Evolutionary conservation across 2,888 invertebrate genomes (phyloP).

Genomic region (Megastigmus dorsalis): DNA sequence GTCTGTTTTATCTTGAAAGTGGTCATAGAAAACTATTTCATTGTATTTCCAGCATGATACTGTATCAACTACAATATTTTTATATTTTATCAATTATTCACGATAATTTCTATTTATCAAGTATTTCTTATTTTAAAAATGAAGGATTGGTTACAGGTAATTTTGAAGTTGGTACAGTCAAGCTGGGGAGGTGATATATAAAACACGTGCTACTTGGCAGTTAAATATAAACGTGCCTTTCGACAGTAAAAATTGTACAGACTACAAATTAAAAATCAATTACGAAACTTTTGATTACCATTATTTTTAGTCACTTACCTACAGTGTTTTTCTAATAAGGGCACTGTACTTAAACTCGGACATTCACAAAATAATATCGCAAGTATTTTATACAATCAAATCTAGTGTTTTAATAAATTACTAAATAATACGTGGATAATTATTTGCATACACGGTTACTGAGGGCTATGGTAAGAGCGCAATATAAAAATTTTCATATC

Average conservation of each 20-base stretch:
- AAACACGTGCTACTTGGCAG: background rate
- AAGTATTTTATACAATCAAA: slow-evolving; percentile 33
- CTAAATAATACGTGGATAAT: slow-evolving; percentile 43
- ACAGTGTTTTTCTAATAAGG: background rate
- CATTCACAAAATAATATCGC: slow-evolving; percentile 3
- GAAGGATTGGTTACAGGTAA: background rate
- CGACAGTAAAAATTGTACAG: too few species aligned
- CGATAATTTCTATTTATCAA: too few species aligned
- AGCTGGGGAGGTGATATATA: background rate
- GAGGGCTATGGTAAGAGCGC: slow-evolving; percentile 12
- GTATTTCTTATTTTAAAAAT: too few species aligned
- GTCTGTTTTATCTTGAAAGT: background rate
- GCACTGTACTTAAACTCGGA: too few species aligned
- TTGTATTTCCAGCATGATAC: background rate
- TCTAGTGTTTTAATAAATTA: slow-evolving; percentile 48
- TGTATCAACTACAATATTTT: background rate
- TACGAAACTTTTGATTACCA: background rate
- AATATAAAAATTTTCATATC: slow-evolving; percentile 31
- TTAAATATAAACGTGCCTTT: too few species aligned
- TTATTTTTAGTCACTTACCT: background rate
- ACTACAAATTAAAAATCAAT: too few species aligned
- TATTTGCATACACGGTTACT: slow-evolving; percentile 33
- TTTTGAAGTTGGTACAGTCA: background rate
- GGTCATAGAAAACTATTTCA: background rate
- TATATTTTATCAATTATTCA: too few species aligned